A percentile compares a stretch with the other conserved stretches of the same genome.
These are phyloP conservation scores for Griposia aprilina DNA, from an alignment of 2,888 invertebrate species.

Conservation along the genomic window DNA sequence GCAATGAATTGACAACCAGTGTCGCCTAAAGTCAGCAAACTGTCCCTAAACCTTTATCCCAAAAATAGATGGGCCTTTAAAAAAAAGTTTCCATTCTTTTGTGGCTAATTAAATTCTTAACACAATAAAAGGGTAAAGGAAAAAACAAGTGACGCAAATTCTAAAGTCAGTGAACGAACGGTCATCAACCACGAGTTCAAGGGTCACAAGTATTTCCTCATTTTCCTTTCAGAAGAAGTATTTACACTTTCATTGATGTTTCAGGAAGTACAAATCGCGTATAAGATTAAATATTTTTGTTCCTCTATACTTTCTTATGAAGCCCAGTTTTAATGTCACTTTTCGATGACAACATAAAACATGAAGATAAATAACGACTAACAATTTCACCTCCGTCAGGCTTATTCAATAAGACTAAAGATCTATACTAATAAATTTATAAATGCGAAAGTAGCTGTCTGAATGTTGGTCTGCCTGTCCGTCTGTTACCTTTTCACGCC, in stretches of 20 bases:
- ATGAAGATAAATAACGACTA: not conserved
- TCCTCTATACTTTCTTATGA: not conserved
- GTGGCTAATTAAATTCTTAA: slow-evolving; percentile 4
- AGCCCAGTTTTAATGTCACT: too few species aligned
- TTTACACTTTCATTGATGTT: slow-evolving; percentile 2
- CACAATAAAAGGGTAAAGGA: slow-evolving; percentile 23
- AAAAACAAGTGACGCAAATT: slow-evolving; percentile 26
- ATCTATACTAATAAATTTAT: too few species aligned
- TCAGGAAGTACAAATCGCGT: not conserved
- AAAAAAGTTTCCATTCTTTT: slow-evolving; percentile 11
- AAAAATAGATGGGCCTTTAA: slow-evolving; percentile 15
- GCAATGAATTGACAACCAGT: not conserved
- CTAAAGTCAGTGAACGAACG: slow-evolving; percentile 44
- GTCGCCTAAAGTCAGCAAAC: slow-evolving; percentile 20
- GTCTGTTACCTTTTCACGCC: too few species aligned
- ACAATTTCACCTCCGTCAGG: not conserved
- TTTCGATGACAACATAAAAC: not conserved
- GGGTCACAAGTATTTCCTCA: slow-evolving; percentile 15
- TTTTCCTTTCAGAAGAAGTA: slow-evolving; percentile 8
- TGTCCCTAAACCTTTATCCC: not conserved
- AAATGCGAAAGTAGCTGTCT: too few species aligned
- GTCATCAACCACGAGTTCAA: slow-evolving; percentile 45
- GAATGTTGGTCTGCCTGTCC: too few species aligned
- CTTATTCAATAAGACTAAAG: not conserved
- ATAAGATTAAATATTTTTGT: not conserved